A percentile compares a stretch with the other conserved stretches of the same genome.
These are phyloP conservation scores for Suncus etruscus DNA, from an alignment of 2,113 vertebrate species.

Conservation along the genomic window DNA sequence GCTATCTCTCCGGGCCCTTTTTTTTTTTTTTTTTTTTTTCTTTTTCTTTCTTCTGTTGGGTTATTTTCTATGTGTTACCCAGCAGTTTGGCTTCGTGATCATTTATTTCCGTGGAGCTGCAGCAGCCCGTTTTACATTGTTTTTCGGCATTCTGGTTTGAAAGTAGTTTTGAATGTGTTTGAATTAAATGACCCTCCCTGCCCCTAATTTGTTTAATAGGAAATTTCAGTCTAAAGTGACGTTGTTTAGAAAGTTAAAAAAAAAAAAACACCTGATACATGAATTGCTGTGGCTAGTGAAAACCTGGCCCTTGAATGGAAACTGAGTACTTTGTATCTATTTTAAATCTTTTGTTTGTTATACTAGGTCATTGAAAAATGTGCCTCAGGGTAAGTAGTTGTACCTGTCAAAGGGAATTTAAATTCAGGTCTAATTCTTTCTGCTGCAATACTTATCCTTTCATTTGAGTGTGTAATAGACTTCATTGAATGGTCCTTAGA, in stretches of 20 bases:
- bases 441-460: neutral
- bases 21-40: too few relatives aligned
- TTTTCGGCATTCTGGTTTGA: neutral
- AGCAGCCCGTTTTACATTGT: slow-evolving; percentile 41
- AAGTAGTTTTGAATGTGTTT: slow-evolving; percentile 41
- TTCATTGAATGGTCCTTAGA: neutral
- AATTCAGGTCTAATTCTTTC: neutral
- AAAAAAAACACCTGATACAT: neutral
- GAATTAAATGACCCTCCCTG: neutral
- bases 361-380: neutral
- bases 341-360: slow-evolving; percentile 31
- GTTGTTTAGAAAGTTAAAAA: slow-evolving; percentile 29
- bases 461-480: neutral
- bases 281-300: neutral
- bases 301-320: slow-evolving; percentile 1
- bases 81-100: slow-evolving; percentile 39
- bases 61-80: slow-evolving; percentile 6
- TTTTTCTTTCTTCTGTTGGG: neutral
- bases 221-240: slow-evolving; percentile 8
- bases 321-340: neutral
- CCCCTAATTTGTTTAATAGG: slow-evolving; percentile 17
- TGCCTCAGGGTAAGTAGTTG: neutral
- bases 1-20: too few relatives aligned
- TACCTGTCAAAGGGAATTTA: neutral
- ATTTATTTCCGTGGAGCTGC: neutral